Conservation (phyloP, 1,140 invertebrate species). For the Drusus annulatus region DNA sequence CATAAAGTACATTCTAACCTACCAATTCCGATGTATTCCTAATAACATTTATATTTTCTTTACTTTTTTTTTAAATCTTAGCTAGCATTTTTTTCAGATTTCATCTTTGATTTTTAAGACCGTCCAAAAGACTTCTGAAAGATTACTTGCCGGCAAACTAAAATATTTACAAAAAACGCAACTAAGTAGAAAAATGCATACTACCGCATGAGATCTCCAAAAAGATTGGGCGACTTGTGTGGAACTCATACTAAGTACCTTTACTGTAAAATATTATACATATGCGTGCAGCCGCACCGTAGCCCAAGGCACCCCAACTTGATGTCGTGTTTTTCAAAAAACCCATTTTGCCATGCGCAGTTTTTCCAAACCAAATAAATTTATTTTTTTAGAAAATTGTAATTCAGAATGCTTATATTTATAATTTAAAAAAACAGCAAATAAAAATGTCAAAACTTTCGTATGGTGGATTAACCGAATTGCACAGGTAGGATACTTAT, state of each 20-base stretch:
- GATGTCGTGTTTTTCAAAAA: slow-evolving; percentile 28
- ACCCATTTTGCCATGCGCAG: too few relatives aligned
- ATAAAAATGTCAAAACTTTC: too few relatives aligned
- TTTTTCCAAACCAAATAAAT: background rate
- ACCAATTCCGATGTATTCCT: too few relatives aligned
- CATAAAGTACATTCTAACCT: too few relatives aligned
- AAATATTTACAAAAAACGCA: background rate
- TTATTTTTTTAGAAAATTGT: background rate
- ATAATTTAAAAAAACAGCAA: too few relatives aligned
- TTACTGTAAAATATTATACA: background rate
- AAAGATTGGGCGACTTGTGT: background rate
- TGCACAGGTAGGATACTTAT: too few relatives aligned
- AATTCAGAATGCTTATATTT: too few relatives aligned
- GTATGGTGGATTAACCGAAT: too few relatives aligned
- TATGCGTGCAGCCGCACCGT: background rate
- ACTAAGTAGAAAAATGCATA: background rate
- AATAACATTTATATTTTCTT: background rate
- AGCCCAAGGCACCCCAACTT: slow-evolving; percentile 26
- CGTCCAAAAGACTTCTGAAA: slow-evolving; percentile 10
- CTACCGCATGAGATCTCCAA: background rate
- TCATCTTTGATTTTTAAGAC: slow-evolving; percentile 16
- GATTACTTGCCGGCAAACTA: background rate
- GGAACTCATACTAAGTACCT: background rate
- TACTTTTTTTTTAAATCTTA: background rate
- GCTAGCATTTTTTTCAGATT: background rate